Conservation (phyloP, 2,113 vertebrate genomes). For the Mus musculus region GRCm39 chr2:37803501-37804000, state of each 20-base stretch:
- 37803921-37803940: background rate
- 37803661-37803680: background rate
- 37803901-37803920: background rate
- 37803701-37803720: slow-evolving; percentile 30
- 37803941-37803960: background rate
- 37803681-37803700: slow-evolving; percentile 32
- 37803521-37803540: background rate
- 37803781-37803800: slow-evolving; percentile 35
- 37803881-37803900: no score
- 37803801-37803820: background rate
- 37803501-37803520: background rate
- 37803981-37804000: background rate
- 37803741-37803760: background rate
- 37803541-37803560: background rate
- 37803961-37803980: background rate
- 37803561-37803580: background rate
- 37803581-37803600: background rate
- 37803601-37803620: background rate
- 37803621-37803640: background rate
- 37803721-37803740: slow-evolving; percentile 26
- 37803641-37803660: background rate
- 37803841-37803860: slow-evolving; percentile 27
- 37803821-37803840: background rate
- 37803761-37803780: slow-evolving; percentile 36
- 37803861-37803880: background rate